These are phyloP conservation scores for Raja brachyura DNA, from an alignment of 2,113 vertebrate genomes.

Conservation along the genomic window DNA sequence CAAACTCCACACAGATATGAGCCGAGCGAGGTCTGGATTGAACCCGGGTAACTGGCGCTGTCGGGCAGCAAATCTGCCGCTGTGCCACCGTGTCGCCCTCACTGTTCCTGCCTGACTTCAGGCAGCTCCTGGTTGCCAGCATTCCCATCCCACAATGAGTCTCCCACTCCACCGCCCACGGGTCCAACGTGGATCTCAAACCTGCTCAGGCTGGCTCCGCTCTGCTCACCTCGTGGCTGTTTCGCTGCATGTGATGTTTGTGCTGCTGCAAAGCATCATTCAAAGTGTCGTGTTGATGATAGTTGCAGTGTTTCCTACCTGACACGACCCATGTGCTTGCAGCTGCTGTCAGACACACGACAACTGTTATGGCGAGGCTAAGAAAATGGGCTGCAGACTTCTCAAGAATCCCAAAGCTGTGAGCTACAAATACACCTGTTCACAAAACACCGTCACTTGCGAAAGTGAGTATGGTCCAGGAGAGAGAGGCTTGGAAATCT, in stretches of 20 bases:
- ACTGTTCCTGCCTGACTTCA: too few relatives aligned
- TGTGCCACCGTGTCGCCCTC: too few relatives aligned
- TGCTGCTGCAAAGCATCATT: too few relatives aligned
- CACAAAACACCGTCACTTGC: constrained; percentile 53
- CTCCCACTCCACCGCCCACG: not conserved
- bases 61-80: too few relatives aligned
- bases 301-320: not conserved
- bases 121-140: not conserved
- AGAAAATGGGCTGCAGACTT: too few relatives aligned
- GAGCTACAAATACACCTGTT: constrained; percentile 57
- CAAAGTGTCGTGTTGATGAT: too few relatives aligned
- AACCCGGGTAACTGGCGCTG: too few relatives aligned
- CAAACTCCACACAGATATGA: too few relatives aligned
- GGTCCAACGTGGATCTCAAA: not conserved
- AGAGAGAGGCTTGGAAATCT: too few relatives aligned
- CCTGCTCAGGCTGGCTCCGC: not conserved
- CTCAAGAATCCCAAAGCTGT: constrained; percentile 69
- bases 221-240: too few relatives aligned
- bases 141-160: not conserved
- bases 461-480: constrained; percentile 56
- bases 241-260: too few relatives aligned
- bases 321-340: not conserved
- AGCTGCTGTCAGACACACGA: constrained; percentile 81
- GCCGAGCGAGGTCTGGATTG: too few relatives aligned
- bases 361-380: constrained; percentile 55